Evolutionary conservation across 2,888 invertebrate genomes (phyloP).

Genomic region (Cactoblastis cactorum): DNA sequence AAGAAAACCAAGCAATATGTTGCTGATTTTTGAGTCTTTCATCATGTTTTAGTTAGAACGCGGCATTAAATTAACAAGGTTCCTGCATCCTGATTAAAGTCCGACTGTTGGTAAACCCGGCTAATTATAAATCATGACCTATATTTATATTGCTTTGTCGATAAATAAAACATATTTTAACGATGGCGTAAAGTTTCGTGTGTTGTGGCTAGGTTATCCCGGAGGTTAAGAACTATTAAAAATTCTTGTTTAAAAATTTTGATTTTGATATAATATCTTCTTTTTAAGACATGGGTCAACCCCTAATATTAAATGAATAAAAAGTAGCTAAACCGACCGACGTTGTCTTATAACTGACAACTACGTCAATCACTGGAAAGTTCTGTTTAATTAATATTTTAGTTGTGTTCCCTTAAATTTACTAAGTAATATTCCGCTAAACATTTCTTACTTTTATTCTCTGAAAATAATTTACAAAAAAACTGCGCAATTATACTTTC

Average conservation of each 20-base stretch:
- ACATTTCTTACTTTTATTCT: no score
- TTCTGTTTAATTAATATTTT: no score
- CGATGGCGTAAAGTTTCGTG: not conserved
- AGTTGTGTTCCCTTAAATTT: no score
- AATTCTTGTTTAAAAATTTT: not conserved
- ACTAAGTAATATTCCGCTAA: no score
- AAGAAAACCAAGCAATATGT: not conserved
- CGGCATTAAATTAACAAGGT: slow-evolving; percentile 6
- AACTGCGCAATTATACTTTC: no score
- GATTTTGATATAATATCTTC: no score
- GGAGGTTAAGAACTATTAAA: not conserved
- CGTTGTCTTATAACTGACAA: no score
- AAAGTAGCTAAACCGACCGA: no score
- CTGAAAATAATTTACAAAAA: no score
- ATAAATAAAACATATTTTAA: not conserved
- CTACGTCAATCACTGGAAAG: no score
- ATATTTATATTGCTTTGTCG: not conserved
- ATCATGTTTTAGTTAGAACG: not conserved
- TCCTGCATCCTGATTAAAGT: slow-evolving; percentile 4
- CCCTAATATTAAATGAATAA: no score
- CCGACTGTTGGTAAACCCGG: not conserved
- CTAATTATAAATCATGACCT: not conserved
- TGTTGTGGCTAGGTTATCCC: not conserved
- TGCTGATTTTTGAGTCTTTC: not conserved
- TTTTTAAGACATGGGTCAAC: no score